phyloP scores from a whole-genome alignment of 2,113 vertebrate genomes.

The Myotis brandtii region DNA sequence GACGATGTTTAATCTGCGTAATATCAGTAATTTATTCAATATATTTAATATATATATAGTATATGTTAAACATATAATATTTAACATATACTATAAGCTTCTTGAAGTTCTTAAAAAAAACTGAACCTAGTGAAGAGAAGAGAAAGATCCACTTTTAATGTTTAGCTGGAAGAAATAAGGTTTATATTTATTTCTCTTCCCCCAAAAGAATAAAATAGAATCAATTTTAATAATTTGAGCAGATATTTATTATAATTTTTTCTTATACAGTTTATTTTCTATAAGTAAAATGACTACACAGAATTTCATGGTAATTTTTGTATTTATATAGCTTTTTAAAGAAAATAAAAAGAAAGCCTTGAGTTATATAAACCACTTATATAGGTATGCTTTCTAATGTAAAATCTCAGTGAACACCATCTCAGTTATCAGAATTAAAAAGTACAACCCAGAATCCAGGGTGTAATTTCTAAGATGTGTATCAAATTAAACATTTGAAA shows the following conservation, averaged over 20 bases:
- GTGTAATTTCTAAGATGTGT: conserved; percentile 23
- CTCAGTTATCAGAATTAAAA: not conserved
- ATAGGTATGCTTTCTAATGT: not conserved
- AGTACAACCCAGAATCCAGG: not conserved
- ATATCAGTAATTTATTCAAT: not conserved
- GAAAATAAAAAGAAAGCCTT: not conserved
- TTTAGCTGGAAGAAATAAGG: conserved; percentile 16
- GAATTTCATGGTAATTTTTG: not conserved
- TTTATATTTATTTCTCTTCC: not conserved
- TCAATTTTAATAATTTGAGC: not conserved
- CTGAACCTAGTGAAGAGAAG: not conserved
- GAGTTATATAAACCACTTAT: not conserved
- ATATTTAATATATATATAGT: not conserved
- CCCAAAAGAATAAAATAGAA: conserved; percentile 33
- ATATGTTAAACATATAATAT: not conserved
- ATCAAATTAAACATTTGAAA: conserved; percentile 16
- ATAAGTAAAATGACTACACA: not conserved
- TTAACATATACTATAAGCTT: not conserved
- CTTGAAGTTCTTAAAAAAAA: not conserved
- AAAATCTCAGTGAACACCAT: not conserved
- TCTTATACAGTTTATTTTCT: not conserved
- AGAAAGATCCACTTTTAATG: conserved; percentile 9
- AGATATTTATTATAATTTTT: not conserved
- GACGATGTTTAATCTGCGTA: not conserved
- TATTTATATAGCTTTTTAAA: not conserved